Base-by-base conservation (phyloP, 1,140 invertebrate genomes). In the Mya arenaria region DNA sequence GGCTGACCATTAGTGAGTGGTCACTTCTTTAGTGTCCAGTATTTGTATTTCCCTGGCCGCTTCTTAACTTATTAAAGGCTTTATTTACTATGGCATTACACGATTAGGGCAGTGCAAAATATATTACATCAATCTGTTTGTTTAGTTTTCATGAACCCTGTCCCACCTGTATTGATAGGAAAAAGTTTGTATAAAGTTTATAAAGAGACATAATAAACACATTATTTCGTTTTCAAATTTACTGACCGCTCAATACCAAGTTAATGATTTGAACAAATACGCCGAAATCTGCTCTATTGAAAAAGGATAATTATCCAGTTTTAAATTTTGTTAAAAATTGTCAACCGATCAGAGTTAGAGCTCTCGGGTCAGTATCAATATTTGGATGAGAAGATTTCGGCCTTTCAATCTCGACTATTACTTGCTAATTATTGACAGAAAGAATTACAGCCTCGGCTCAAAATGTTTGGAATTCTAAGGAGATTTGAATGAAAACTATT, bases 71-170 rank as follows among this genome's bases (percentile, higher is more conserved):
- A 60, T 74, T 56, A 74, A 37, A 23, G 36, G 19, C 8, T 17
- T 60, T 74, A 74, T 74, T 74, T 74, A 74, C 71, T 74, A 39
- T 60, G 36, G 71, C 55, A 74, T 74, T 74, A 74, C 41, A 30
- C 8, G 71, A 74, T 74, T 74, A 74, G 34, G 8, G 23, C 3
- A n/a, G n/a, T 30, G 48, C 25, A 58, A 74, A 74, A 74, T 60
- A 56, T 55, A 62, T 74, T 74, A 74, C 71, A 74, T 74, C 28
- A 39, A 74, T 28, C 41, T 74, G 37, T 74, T 74, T 74, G 37
- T 74, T 74, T 58, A 74, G 36, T 55, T 34, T 58, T 34, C 41
- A 36, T 37, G 71, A 37, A 60, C 52, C 37, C 36, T 58, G 28
- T 25, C 41, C 55, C 71, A 74, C 71, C 71, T 74, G 71, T 34